These are phyloP conservation scores for Gryllus longicercus DNA, from an alignment of 2,888 invertebrate species.

Conservation along the genomic window DNA sequence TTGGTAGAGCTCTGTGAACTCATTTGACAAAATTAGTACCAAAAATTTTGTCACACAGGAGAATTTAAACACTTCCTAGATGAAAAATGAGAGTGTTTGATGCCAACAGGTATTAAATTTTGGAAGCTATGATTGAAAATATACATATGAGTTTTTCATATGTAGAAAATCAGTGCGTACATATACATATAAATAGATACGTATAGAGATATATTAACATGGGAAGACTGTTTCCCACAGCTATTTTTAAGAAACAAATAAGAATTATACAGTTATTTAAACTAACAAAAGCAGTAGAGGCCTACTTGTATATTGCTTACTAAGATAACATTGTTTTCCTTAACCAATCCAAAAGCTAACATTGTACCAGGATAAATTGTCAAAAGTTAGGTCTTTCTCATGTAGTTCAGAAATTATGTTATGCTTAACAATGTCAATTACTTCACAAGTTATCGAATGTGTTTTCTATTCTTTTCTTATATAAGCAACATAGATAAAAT, in stretches of 20 bases:
- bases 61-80: background rate
- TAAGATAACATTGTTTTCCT: background rate
- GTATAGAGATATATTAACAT: slow-evolving; percentile 17
- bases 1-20: background rate
- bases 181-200: background rate
- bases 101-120: background rate
- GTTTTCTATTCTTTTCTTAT: slow-evolving; percentile 11
- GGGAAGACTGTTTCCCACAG: background rate
- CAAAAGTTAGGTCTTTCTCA: background rate
- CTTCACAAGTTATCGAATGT: slow-evolving; percentile 10
- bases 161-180: slow-evolving; percentile 1
- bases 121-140: background rate
- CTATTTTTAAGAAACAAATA: slow-evolving; percentile 17
- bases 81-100: background rate
- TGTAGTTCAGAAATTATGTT: background rate
- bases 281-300: background rate
- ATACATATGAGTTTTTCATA: background rate
- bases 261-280: background rate
- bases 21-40: background rate
- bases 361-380: background rate
- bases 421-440: slow-evolving; percentile 8
- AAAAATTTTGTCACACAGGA: background rate
- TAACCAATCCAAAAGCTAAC: background rate
- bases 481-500: slow-evolving; percentile 21
- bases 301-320: slow-evolving; percentile 2